Conservation (phyloP, 2,797 vertebrate species). For the Coreius guichenoti region DNA sequence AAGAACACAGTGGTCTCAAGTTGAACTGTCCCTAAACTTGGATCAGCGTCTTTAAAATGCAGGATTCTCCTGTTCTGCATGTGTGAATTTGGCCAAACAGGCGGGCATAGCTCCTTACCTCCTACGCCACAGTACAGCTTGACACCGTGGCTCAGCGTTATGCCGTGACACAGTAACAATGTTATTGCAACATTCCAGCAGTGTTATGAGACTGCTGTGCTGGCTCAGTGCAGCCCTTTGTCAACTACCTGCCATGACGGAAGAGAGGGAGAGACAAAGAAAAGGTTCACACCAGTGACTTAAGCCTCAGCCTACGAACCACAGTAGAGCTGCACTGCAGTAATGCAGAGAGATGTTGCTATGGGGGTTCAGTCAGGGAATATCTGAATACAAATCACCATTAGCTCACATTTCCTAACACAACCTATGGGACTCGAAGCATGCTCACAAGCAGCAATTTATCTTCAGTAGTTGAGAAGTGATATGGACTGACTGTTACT, state of each 20-base stretch:
- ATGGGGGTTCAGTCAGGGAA: constrained; percentile 56
- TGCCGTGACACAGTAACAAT: constrained; percentile 55
- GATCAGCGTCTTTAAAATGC: neutral
- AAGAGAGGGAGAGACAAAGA: constrained; percentile 34
- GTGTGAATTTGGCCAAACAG: constrained; percentile 10
- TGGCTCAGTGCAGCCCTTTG: constrained; percentile 64
- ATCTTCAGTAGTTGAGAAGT: neutral
- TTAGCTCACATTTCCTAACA: constrained; percentile 53
- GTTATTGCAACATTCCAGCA: constrained; percentile 73
- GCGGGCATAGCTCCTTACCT: neutral
- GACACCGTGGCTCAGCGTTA: constrained; percentile 23
- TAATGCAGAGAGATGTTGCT: constrained; percentile 55
- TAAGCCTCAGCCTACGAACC: constrained; percentile 45
- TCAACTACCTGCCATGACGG: constrained; percentile 30
- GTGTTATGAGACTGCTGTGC: constrained; percentile 60
- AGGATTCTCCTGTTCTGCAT: constrained; percentile 4
- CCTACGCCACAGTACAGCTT: constrained; percentile 17
- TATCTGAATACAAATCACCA: constrained; percentile 64
- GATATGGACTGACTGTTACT: neutral
- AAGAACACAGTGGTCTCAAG: neutral
- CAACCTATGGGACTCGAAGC: constrained; percentile 36
- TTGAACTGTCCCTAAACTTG: neutral
- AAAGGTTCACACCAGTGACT: constrained; percentile 51
- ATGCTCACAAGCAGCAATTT: neutral
- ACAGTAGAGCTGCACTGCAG: constrained; percentile 60